Evolutionary conservation across 2,797 vertebrate genomes (phyloP).

Genomic region (Sebastes flavidus): DNA sequence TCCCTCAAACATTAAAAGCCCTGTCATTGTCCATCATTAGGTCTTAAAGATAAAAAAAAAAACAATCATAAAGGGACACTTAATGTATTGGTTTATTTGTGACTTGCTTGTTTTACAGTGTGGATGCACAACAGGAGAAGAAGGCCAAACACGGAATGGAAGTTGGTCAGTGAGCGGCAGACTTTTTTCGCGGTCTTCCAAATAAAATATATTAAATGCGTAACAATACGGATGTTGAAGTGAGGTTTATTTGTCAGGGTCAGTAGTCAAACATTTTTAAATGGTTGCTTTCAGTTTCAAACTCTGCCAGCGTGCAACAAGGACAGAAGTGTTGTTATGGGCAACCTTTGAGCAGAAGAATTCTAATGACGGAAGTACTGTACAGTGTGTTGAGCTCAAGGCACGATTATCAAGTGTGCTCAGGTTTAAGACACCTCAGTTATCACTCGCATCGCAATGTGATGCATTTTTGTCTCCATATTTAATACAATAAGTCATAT

Average conservation of each 20-base stretch:
- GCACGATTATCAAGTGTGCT: not conserved
- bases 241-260: no score
- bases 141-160: not conserved
- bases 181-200: no score
- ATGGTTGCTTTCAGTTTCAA: not conserved
- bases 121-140: not conserved
- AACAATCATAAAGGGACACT: not conserved
- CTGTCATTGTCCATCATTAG: slow-evolving; percentile 52
- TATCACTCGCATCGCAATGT: not conserved
- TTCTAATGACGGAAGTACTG: not conserved
- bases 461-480: no score
- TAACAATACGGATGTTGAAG: no score
- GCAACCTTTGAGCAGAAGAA: not conserved
- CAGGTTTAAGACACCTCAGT: not conserved
- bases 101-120: not conserved
- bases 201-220: no score
- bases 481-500: no score
- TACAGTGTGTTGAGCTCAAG: not conserved
- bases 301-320: no score
- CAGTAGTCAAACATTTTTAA: no score
- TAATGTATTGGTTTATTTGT: not conserved
- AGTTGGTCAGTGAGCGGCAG: not conserved
- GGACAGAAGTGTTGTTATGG: no score
- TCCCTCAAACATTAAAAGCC: slow-evolving; percentile 43
- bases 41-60: slow-evolving; percentile 40